Evolutionary conservation across 2,797 vertebrate species (phyloP), one percentile per base, ranked within the genome.

Genomic region (Platyrinchus mystaceus): DNA sequence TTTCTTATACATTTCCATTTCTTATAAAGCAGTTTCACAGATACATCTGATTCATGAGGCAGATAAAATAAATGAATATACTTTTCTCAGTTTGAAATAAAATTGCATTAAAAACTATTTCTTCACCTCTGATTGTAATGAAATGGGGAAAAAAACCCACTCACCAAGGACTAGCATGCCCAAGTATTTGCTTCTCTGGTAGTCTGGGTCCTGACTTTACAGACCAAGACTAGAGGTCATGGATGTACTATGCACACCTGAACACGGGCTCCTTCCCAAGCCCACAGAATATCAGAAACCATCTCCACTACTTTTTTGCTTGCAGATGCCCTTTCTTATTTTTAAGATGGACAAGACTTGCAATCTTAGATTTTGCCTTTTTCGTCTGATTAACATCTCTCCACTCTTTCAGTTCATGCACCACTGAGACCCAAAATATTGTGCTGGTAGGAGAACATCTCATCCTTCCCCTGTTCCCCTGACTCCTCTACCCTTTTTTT

Each of bases 121-220:
- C 5, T 78, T 85, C 21, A 20, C 2, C 2, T 66, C 53, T 73
- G 9, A 10, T 37, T 76, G 60, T 55, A 24, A 24, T 28, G 37
- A 84, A 52, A 60, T 17, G 3, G 4, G 3, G 10, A 1, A 46
- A 70, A 43, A 4, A 0, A 2, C 12, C 21, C 27, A 56, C 4
- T 21, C 22, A 26, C 0, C 7, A 30, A 17, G 11, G 28, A 46
- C 53, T 12, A 28, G 9, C 14, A 37, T 4, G 13, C 2, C 19
- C 24, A 20, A 39, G n/a, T 11, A 16, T 1, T 3, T 63, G 21
- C 28, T 63, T 74, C 56, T 76, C 39, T 17, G 16, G 7, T n/a
- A 12, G 5, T 22, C 34, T 60, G 39, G 21, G 14, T 67, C 34
- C 66, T 82, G 53, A 23, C 10, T 81, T 62, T 27, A 32, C 43